These are phyloP conservation scores for Hipparchia sbordonii DNA, from an alignment of 2,888 invertebrate species.

Conservation along the genomic window DNA sequence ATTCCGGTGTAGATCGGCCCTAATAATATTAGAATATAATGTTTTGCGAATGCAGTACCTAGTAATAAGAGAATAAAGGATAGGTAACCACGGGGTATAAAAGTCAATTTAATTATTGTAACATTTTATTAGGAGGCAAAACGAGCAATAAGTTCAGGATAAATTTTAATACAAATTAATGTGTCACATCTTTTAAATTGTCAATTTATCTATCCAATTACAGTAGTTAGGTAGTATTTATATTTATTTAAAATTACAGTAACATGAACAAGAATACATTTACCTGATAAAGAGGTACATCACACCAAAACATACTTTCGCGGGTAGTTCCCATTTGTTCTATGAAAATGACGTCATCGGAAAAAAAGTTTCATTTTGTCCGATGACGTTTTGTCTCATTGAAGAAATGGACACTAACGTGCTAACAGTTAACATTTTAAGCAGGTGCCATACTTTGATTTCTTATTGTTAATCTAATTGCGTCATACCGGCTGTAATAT, in stretches of 20 bases:
- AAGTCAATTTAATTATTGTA: slow-evolving; percentile 68
- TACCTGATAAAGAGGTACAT: slow-evolving; percentile 46
- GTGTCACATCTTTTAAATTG: slow-evolving; percentile 76
- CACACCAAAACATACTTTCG: slow-evolving; percentile 64
- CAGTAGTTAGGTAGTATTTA: slow-evolving; percentile 59
- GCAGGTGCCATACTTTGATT: slow-evolving; percentile 28
- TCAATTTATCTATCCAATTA: slow-evolving; percentile 78
- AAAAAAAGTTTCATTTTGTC: too few relatives aligned
- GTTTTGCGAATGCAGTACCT: too few relatives aligned
- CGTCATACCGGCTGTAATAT: slow-evolving; percentile 13
- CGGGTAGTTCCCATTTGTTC: too few relatives aligned
- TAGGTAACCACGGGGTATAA: not conserved
- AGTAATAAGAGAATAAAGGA: too few relatives aligned
- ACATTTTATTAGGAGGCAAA: slow-evolving; percentile 84
- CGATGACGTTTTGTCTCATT: too few relatives aligned
- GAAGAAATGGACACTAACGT: slow-evolving; percentile 38
- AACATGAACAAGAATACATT: slow-evolving; percentile 76
- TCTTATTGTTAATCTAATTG: not conserved
- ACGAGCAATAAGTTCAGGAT: slow-evolving; percentile 81
- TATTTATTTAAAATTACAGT: slow-evolving; percentile 78
- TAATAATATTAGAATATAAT: too few relatives aligned
- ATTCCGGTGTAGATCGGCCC: too few relatives aligned
- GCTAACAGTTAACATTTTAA: slow-evolving; percentile 59
- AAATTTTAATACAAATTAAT: slow-evolving; percentile 79
- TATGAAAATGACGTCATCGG: too few relatives aligned